Evolutionary conservation across 2,797 vertebrate species (phyloP).

Genomic region (Peromyscus melanophrys): DNA sequence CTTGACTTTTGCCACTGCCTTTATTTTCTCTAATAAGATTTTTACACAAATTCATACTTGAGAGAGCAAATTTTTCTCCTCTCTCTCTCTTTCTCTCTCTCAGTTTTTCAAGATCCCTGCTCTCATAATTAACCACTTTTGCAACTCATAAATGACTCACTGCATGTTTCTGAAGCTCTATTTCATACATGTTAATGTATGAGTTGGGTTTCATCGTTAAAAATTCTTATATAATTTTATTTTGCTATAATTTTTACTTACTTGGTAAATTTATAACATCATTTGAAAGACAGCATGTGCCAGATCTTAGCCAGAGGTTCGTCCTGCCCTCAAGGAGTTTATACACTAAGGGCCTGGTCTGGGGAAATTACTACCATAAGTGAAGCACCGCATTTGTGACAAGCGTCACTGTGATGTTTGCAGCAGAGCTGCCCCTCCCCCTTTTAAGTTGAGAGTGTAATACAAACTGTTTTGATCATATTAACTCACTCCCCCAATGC

Average conservation of each 20-base stretch:
- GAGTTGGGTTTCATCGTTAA: slow-evolving; percentile 29
- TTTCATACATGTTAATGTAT: background rate
- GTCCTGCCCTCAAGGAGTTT: background rate
- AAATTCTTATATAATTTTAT: background rate
- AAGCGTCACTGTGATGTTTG: background rate
- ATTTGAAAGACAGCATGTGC: background rate
- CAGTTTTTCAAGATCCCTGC: no score
- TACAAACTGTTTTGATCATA: background rate
- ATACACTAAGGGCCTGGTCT: no score
- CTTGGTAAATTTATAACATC: background rate
- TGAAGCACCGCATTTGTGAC: background rate
- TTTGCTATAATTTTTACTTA: slow-evolving; percentile 36
- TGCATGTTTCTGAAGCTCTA: background rate
- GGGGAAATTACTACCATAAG: background rate
- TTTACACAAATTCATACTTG: background rate
- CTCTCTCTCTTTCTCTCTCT: no score
- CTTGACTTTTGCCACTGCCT: background rate
- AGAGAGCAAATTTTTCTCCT: background rate
- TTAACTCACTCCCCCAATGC: background rate
- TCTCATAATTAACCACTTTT: slow-evolving; percentile 10
- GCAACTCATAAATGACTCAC: slow-evolving; percentile 7
- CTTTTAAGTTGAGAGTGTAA: background rate
- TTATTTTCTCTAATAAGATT: slow-evolving; percentile 1
- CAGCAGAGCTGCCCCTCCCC: background rate
- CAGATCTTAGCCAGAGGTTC: background rate